Base-by-base conservation (phyloP, 92 coral and sea anemone genomes). In the Metridium senile region DNA sequence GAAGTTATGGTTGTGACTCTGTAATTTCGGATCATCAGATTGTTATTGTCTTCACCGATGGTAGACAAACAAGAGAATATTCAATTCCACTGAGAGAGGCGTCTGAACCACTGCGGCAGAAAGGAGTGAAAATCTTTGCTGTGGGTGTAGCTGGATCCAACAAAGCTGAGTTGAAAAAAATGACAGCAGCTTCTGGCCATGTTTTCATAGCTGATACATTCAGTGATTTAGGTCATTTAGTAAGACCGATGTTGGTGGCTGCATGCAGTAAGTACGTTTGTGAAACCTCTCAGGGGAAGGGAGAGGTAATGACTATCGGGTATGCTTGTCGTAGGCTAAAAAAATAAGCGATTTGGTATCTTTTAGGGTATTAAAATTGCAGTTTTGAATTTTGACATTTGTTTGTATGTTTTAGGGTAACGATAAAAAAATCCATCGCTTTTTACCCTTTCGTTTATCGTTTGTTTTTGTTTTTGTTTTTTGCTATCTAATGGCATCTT, bases 11-110 rank as follows among this genome's bases (percentile, higher is more conserved):
- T 9, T 2, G 1, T 29, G 39, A 28, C 1, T 63, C 0, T 7
- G 3, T 63, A 7, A 3, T 1, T 63, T 63, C 10, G 26, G 1
- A 22, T 61, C 29, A 10, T 22, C 45, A 63, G 88, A 34, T 78
- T 34, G 13, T 71, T 4, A 71, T 84, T 1, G 33, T 84, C 21
- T 71, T 84, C 70, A 78, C 88, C 3, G 88, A 84, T 57, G 88
- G 88, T 19, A 64, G 58, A 9, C 84, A 78, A 58, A 77, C 79
- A 2, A 74, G 31, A 26, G 70, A 74, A 8, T 21, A 59, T 2
- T 74, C n/a, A 53, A 74, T 53, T 1, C 52, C 51, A 2, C 56
- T 74, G 13, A 7, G 25, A 0, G 32, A 29, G 16, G 79, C 79
- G 2, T 29, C 79, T 2, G 69, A 34, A 21, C 70, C 79, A 31